phyloP scores from a whole-genome alignment of 92 coral and sea anemone genomes.

The Parazoanthus swiftii region DNA sequence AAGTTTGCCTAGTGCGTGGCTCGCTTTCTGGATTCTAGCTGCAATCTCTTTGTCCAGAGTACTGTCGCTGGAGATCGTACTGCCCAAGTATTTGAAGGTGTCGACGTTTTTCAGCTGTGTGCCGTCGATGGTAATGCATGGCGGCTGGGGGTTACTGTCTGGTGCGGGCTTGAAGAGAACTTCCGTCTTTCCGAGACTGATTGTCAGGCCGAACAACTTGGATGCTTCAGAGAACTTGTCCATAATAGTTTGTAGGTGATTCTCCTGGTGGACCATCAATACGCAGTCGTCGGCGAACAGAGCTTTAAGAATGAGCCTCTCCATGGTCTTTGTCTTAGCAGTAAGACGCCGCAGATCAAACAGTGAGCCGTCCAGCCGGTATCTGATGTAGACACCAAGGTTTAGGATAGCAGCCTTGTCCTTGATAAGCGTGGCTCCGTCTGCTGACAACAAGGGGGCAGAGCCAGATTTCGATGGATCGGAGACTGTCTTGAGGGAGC shows the following conservation, averaged over 20 bases:
- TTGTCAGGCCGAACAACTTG: not conserved
- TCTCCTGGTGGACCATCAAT: too few species aligned
- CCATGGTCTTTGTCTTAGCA: not conserved
- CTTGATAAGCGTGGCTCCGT: too few species aligned
- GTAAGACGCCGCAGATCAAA: conserved; percentile 7
- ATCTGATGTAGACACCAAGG: not conserved
- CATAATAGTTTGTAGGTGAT: too few species aligned
- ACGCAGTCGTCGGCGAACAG: not conserved
- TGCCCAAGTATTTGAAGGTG: conserved; percentile 14
- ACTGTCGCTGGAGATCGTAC: not conserved
- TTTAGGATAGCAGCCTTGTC: not conserved
- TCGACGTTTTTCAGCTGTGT: not conserved
- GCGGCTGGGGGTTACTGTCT: too few species aligned
- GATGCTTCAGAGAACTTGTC: not conserved
- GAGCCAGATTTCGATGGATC: too few species aligned
- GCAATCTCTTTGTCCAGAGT: too few species aligned
- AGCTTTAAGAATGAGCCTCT: not conserved
- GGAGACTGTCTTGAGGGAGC: too few species aligned
- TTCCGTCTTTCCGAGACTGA: conserved; percentile 6
- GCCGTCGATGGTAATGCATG: conserved; percentile 5
- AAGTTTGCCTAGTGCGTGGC: conserved; percentile 5
- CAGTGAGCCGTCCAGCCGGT: not conserved
- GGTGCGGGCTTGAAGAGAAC: not conserved
- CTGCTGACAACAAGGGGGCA: too few species aligned
- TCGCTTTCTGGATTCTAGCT: not conserved